Evolutionary conservation across 1,140 invertebrate species (phyloP), one percentile per base, ranked within the genome.

Genomic region (Stegodyphus dumicola): DNA sequence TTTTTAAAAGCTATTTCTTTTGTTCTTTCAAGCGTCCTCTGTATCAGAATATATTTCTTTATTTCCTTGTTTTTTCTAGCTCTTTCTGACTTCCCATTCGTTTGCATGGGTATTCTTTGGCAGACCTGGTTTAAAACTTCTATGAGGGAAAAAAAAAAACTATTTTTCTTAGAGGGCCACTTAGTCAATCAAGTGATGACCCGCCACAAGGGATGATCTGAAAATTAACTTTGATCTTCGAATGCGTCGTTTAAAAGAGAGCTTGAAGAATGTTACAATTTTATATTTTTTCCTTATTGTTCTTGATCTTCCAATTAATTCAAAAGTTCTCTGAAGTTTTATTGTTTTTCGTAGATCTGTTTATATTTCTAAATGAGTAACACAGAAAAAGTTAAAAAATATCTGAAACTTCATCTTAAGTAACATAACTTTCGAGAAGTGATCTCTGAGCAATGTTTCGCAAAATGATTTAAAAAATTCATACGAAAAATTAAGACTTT

Each of bases 1-100:
- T 81, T 81, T 81, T 76, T 60, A 81, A 73, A 81, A 81, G 69
- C 53, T 81, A 71, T 81, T 81, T 81, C 78, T 81, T 81, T 81
- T 81, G 78, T 81, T 81, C 78, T 81, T 60, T 70, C 53, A 52
- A 81, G 78, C 78, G 69, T 73, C 60, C 56, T 73, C 65, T 71
- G 33, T 79, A 70, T 67, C 66, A 49, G 77, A 70, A 79, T 79
- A 79, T 65, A 79, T 69, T 79, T 79, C 77, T 79, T 79, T 79
- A 69, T 79, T 79, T 79, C 52, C 52, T 79, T 70, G 77, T 49
- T 77, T 77, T 77, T 77, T 79, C 76, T 53, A 18, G 33, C 77
- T 69, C 7, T 53, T 67, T 67, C n/a, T 67, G 17, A 67, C 65
- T 77, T 60, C 64, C 48, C 54, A 48, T 70, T 79, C 77, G 66